Conservation (phyloP, 2,797 vertebrate species). For the Tokudaia muenninki region DNA sequence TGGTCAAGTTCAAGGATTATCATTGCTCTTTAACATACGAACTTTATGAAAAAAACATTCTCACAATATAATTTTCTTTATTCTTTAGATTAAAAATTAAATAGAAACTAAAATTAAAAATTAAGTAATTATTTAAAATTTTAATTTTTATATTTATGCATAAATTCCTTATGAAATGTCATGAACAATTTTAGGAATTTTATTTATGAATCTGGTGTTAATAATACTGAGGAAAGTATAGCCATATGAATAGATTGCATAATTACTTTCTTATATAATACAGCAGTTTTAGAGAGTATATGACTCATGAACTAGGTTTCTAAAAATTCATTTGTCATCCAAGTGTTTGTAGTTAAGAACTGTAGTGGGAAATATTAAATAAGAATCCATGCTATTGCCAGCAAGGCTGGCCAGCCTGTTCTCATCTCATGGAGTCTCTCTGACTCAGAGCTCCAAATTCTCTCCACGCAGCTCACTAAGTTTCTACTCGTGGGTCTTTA, state of each 20-base stretch:
- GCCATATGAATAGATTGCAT: neutral
- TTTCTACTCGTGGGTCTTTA: no score
- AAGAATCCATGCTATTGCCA: no score
- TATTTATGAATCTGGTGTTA: neutral
- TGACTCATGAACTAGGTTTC: neutral
- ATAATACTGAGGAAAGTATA: neutral
- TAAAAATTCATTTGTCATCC: neutral
- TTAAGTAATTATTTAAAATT: constrained; percentile 12
- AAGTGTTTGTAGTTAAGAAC: neutral
- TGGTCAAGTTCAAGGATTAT: neutral
- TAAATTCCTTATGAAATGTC: neutral
- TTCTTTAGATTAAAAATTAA: neutral
- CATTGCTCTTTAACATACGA: constrained; percentile 21
- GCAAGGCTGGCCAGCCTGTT: no score
- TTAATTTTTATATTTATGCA: constrained; percentile 36
- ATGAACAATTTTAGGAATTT: neutral
- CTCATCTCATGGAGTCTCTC: no score
- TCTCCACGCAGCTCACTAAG: no score
- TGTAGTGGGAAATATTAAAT: no score
- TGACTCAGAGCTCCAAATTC: no score
- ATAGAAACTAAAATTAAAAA: neutral
- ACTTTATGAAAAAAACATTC: constrained; percentile 16
- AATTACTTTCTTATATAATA: neutral
- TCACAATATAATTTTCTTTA: neutral
- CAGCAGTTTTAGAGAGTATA: neutral